Conservation (phyloP, 1,140 invertebrate genomes). For the Drosophila asahinai region DNA sequence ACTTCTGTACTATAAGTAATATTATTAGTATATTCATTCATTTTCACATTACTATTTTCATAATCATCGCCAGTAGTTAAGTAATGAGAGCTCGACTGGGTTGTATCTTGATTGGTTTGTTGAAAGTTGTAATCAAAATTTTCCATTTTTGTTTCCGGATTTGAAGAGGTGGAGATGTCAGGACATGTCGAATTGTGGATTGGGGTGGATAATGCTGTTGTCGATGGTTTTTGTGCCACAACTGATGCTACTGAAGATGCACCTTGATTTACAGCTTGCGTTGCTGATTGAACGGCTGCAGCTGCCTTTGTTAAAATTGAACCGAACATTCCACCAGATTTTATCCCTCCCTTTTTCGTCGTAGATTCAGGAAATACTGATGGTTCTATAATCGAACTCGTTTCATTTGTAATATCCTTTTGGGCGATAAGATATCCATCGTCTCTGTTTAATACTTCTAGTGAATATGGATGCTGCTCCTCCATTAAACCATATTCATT, state of each 20-base stretch:
- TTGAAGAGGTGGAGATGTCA: conserved; percentile 13
- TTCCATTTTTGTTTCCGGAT: conserved; percentile 19
- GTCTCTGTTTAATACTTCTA: conserved; percentile 1
- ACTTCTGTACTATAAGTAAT: conserved; percentile 1
- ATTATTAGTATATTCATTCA: conserved; percentile 20
- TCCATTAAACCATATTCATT: conserved; percentile 53
- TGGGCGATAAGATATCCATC: conserved; percentile 9
- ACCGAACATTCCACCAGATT: conserved; percentile 70
- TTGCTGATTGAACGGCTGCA: conserved; percentile 84
- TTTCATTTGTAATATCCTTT: conserved; percentile 9
- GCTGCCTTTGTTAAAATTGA: conserved; percentile 77
- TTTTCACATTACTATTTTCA: conserved; percentile 64
- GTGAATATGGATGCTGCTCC: not conserved
- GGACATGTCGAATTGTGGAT: conserved; percentile 1
- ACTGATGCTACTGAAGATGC: conserved; percentile 82
- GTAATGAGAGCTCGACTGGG: conserved; percentile 28
- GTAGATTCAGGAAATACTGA: conserved; percentile 1
- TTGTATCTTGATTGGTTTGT: conserved; percentile 23
- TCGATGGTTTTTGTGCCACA: conserved; percentile 84
- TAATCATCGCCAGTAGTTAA: conserved; percentile 57
- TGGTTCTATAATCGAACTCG: not conserved
- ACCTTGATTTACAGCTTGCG: conserved; percentile 84
- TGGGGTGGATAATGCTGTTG: conserved; percentile 42
- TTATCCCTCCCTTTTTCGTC: conserved; percentile 34
- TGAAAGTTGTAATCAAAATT: conserved; percentile 44